Percentiles rank a stretch among this genome's conserved stretches.
Evolutionary conservation across 2,888 invertebrate genomes (phyloP).

Genomic region (Entomobrya proxima): DNA sequence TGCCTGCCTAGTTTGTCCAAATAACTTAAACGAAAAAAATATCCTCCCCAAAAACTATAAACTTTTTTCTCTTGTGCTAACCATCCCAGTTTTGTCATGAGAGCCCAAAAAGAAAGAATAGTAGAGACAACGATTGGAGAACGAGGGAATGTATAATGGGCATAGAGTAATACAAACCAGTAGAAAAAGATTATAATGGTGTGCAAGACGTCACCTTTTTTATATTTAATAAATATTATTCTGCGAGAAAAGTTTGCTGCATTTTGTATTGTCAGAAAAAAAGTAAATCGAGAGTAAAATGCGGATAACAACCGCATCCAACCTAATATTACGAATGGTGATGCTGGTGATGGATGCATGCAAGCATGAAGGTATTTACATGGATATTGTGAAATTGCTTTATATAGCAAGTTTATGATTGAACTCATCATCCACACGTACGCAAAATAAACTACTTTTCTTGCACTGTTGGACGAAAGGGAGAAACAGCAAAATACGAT

Average conservation of each 20-base stretch:
- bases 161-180: constrained; percentile 30
- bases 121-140: constrained; percentile 8
- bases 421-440: constrained; percentile 26
- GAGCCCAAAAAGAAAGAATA: neutral
- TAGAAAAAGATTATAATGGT: constrained; percentile 13
- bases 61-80: constrained; percentile 42
- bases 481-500: too few species aligned
- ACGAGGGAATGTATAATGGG: constrained; percentile 7
- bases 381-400: constrained; percentile 36
- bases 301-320: constrained; percentile 51
- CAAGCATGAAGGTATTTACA: constrained; percentile 36
- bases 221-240: neutral
- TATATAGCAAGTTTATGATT: constrained; percentile 20
- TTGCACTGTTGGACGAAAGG: neutral
- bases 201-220: neutral
- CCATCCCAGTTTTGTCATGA: constrained; percentile 45
- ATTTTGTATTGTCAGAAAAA: neutral
- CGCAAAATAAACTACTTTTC: constrained; percentile 13
- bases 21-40: constrained; percentile 53
- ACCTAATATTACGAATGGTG: constrained; percentile 48
- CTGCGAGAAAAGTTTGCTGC: neutral
- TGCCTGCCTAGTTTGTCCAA: constrained; percentile 63
- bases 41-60: constrained; percentile 53
- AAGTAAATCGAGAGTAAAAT: constrained; percentile 36
- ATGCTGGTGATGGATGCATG: constrained; percentile 9